Conservation (phyloP, 1,140 invertebrate genomes). For the Psix sp. region DNA sequence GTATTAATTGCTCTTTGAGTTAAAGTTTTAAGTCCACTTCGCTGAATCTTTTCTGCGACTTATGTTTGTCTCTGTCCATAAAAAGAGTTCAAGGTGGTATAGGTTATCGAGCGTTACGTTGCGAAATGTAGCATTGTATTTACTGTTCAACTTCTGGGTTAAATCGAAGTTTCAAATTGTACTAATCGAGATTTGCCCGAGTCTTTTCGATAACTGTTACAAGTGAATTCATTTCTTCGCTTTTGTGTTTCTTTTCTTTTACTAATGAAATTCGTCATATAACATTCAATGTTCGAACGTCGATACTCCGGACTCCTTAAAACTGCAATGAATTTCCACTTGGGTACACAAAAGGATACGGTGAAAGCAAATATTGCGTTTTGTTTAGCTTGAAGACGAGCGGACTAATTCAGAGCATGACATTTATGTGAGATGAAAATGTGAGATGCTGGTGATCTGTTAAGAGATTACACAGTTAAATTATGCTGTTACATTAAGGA, state of each 20-base stretch:
- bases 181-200: conserved; percentile 1
- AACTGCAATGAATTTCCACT: conserved; percentile 43
- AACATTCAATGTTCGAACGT: not conserved
- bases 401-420: conserved; percentile 40
- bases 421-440: conserved; percentile 47
- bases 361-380: conserved; percentile 25
- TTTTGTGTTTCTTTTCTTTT: not conserved
- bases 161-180: conserved; percentile 26
- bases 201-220: not conserved
- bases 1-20: conserved; percentile 46
- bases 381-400: conserved; percentile 33
- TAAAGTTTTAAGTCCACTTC: conserved; percentile 39
- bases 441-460: conserved; percentile 43
- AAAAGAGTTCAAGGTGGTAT: conserved; percentile 1
- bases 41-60: conserved; percentile 14
- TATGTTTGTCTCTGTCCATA: conserved; percentile 31
- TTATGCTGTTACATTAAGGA: conserved; percentile 39
- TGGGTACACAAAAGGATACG: conserved; percentile 25
- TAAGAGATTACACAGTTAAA: conserved; percentile 45
- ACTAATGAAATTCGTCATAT: conserved; percentile 2
- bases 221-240: not conserved
- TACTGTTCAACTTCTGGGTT: not conserved
- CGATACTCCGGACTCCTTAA: conserved; percentile 1
- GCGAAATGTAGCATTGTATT: conserved; percentile 23
- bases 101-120: not conserved